phyloP scores from a whole-genome alignment of 1,140 invertebrate genomes.

The Anoplolepis gracilipes region DNA sequence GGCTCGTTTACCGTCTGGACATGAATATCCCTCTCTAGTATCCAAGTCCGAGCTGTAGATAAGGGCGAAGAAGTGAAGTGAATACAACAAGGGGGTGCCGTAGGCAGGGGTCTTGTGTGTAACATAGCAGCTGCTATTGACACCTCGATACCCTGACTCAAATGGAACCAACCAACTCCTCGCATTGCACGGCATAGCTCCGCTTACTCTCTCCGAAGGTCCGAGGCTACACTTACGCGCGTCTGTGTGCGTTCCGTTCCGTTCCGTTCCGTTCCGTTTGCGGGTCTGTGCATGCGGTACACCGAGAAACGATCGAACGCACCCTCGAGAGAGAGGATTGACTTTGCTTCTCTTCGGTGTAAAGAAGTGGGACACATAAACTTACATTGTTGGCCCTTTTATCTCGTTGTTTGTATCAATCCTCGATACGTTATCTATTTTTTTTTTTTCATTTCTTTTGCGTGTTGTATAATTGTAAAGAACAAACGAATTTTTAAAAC shows the following conservation, averaged over 20 bases:
- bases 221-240: constrained; percentile 55
- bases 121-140: constrained; percentile 85
- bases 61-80: constrained; percentile 83
- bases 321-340: constrained; percentile 64
- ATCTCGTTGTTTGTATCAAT: constrained; percentile 25
- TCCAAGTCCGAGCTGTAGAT: constrained; percentile 75
- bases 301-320: constrained; percentile 65
- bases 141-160: constrained; percentile 85
- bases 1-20: constrained; percentile 71
- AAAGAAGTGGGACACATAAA: constrained; percentile 48
- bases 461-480: background rate
- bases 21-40: constrained; percentile 74
- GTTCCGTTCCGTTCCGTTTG: constrained; percentile 54
- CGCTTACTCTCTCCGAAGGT: constrained; percentile 69
- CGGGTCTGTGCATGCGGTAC: constrained; percentile 56
- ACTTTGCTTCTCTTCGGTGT: constrained; percentile 10
- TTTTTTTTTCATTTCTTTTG: constrained; percentile 13
- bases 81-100: constrained; percentile 79
- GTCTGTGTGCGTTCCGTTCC: constrained; percentile 39
- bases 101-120: constrained; percentile 82
- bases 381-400: constrained; percentile 16
- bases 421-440: background rate
- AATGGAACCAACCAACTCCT: constrained; percentile 83
- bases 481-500: background rate
- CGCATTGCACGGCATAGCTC: constrained; percentile 80